Conservation (phyloP, 1,140 invertebrate genomes). For the Hylaeus anthracinus region DNA sequence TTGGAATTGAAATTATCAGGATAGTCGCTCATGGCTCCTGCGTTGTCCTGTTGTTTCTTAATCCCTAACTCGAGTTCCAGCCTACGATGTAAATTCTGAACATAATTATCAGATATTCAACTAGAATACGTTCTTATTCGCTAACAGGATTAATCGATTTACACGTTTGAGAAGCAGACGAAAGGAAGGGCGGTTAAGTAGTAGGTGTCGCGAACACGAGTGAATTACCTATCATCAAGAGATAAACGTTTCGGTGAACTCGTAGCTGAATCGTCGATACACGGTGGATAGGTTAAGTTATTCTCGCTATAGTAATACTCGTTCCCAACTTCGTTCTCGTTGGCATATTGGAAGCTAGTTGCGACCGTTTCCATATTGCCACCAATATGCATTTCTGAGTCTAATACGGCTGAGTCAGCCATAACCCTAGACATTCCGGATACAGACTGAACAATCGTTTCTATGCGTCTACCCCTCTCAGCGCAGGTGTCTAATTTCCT, state of each 20-base stretch:
- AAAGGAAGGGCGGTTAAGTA: conserved; percentile 4
- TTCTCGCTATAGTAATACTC: conserved; percentile 78
- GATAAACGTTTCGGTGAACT: conserved; percentile 78
- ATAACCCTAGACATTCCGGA: conserved; percentile 57
- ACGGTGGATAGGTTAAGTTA: conserved; percentile 78
- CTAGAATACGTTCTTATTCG: not conserved
- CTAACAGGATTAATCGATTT: not conserved
- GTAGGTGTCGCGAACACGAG: not conserved
- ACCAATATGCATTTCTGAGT: conserved; percentile 63
- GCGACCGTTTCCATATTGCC: conserved; percentile 53
- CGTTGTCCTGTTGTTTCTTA: conserved; percentile 71
- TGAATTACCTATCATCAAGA: conserved; percentile 76
- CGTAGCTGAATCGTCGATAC: conserved; percentile 71
- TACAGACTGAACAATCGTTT: conserved; percentile 76
- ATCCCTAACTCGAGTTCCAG: conserved; percentile 78
- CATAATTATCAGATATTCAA: not conserved
- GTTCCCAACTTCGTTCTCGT: conserved; percentile 64
- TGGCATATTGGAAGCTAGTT: conserved; percentile 65
- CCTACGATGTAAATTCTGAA: conserved; percentile 55
- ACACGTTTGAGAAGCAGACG: not conserved
- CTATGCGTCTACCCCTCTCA: conserved; percentile 72
- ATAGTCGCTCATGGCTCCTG: conserved; percentile 42
- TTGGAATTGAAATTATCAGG: conserved; percentile 51
- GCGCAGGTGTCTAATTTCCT: conserved; percentile 42
- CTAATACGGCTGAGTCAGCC: conserved; percentile 47